phyloP scores from a whole-genome alignment of 2,113 vertebrate genomes.

The Trochalopteron elliotii region DNA sequence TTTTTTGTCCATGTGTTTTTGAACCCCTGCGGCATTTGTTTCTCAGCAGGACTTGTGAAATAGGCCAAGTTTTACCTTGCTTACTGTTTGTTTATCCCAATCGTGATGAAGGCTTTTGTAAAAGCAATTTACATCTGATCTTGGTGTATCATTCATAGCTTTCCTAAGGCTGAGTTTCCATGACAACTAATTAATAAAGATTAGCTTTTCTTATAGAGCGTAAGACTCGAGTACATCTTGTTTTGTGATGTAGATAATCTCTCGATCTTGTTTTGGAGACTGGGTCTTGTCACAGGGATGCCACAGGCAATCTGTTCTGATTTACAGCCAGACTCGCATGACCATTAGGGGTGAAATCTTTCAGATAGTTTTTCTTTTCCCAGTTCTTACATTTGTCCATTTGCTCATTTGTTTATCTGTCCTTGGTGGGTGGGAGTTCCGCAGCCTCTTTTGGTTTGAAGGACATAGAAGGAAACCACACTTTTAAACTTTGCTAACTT shows the following conservation, averaged over 20 bases:
- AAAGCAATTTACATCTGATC: background rate
- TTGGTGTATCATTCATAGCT: background rate
- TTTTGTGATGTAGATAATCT: conserved; percentile 49
- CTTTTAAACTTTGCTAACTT: background rate
- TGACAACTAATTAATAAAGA: conserved; percentile 57
- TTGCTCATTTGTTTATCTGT: background rate
- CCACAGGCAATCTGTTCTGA: background rate
- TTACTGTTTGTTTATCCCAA: background rate
- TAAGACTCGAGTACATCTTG: conserved; percentile 32
- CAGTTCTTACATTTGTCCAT: background rate
- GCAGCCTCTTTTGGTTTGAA: background rate
- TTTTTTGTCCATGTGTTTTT: background rate
- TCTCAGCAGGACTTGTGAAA: background rate
- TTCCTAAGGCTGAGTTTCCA: conserved; percentile 13
- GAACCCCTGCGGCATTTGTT: background rate
- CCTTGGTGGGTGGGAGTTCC: background rate
- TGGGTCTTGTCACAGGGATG: background rate
- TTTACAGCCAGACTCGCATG: background rate
- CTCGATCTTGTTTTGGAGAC: background rate
- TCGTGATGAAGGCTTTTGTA: background rate
- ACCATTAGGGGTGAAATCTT: background rate
- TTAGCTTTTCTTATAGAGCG: background rate
- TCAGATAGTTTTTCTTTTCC: background rate
- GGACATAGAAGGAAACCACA: background rate
- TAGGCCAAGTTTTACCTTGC: background rate